phyloP scores from a whole-genome alignment of 2,113 vertebrate species.

The Rhizomys pruinosus region DNA sequence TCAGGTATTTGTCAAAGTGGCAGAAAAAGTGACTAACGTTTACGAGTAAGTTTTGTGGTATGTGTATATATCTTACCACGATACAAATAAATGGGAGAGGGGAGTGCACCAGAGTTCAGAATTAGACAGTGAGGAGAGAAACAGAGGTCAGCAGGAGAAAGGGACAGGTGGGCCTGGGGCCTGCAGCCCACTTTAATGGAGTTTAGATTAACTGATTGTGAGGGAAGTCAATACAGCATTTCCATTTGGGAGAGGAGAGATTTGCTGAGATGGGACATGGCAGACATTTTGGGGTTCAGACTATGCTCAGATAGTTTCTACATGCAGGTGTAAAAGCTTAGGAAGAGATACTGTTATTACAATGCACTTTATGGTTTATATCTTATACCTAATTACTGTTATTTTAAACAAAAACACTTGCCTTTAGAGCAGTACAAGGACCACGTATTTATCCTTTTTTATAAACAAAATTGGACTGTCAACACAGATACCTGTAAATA shows the following conservation, averaged over 20 bases:
- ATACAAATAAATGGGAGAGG: not conserved
- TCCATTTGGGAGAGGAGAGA: not conserved
- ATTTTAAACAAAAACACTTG: not conserved
- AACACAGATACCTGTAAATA: not conserved
- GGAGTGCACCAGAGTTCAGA: not conserved
- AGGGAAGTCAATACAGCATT: not conserved
- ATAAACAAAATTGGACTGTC: not conserved
- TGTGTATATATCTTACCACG: not conserved
- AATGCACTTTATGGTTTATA: not conserved
- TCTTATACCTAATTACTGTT: not conserved
- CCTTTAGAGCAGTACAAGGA: not conserved
- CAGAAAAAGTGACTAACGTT: not conserved
- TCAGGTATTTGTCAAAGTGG: too few relatives aligned
- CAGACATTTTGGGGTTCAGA: not conserved
- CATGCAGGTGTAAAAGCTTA: not conserved
- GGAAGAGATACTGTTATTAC: not conserved
- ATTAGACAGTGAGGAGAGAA: not conserved
- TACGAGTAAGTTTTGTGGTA: not conserved
- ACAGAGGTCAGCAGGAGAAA: not conserved
- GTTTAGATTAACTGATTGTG: not conserved
- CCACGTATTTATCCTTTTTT: not conserved
- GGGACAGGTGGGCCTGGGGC: not conserved
- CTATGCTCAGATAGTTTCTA: not conserved
- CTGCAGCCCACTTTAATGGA: not conserved
- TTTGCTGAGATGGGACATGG: too few relatives aligned